Evolutionary conservation across 2,113 vertebrate genomes (phyloP), one percentile per base, ranked within the genome.

Genomic region (Oostethus manadensis): DNA sequence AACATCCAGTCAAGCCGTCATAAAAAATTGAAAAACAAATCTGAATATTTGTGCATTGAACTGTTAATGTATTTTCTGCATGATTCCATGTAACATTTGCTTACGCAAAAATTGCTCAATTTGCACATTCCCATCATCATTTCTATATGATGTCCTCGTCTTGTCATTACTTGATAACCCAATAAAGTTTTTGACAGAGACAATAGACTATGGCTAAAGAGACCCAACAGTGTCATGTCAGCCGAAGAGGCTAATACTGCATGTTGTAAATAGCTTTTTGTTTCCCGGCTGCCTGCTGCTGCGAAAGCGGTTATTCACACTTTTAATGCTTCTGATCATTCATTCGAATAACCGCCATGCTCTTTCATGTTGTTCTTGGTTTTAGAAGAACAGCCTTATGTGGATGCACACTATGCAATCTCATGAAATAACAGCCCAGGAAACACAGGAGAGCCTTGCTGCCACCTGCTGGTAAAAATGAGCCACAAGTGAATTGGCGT

Each of bases 381-480:
- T 44, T 50, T 56, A 40, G 35, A 17, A 8, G 2, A n/a, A 16
- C 22, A 50, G 3, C 16, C 4, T 15, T 26, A 23, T 50, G n/a
- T n/a, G 20, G 1, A 13, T 15, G 48, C 7, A 33, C 7, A 33
- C 5, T 33, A 33, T 33, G 5, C 29, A 33, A 33, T 33, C 29
- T n/a, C n/a, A n/a, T n/a, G 29, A 33, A 5, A 33, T 33, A 33
- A 33, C 5, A 7, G 5, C 29, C 29, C 7, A 33, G 29, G 8
- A 35, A 18, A 53, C 29, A 53, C 29, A 8, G 35, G 3, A 40
- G 54, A 11, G 33, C 26, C 56, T 3, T 81, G 70, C 70, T 79
- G 76, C 84, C 84, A 83, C 64, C 80, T 86, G 62, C 49, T 79
- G 81, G 75, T 60, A 16, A 43, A 53, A 21, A 1, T 22, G 29